Evolutionary conservation across 2,888 invertebrate species (phyloP), one percentile per base, ranked within the genome.

Genomic region (Noctua janthina): DNA sequence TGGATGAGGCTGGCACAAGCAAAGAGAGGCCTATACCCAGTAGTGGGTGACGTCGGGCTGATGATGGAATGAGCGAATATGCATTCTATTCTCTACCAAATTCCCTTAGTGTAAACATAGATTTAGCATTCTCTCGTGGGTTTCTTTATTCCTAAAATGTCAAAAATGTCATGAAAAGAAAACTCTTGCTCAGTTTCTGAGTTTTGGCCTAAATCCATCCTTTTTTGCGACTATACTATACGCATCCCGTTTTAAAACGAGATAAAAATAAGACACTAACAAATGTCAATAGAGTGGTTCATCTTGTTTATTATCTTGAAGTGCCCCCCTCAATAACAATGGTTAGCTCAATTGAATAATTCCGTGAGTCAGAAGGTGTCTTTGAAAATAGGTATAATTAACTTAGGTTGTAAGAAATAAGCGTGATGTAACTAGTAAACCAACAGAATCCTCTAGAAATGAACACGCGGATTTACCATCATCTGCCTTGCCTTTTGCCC

Each of bases 261-360:
- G 39, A 73, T 64, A 82, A 46, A n/a, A 79, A 67, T 49, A 66
- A 78, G 56, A 70, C 23, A 51, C 6, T 54, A 35, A 54, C 54
- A 64, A 67, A 15, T 74, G 46, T 64, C 84, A 59, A 75, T 49
- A 39, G 39, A 62, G 29, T 71, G 67, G 20, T 74, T 62, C 66
- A 70, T 70, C 51, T 74, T 67, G 67, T 76, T 74, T 62, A 59
- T 76, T 73, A 81, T 84, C 64, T 81, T 2, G 54, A 66, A 39
- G 59, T n/a, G 64, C 49, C 39, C 49, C 39, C 72, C 29, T 51
- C 75, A 56, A 56, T 62, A 79, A 76, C 73, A 70, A 59, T 77
- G 62, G 74, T 68, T n/a, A 56, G 67, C 70, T 78, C 78, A 87
- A 86, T 80, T 69, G 78, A 84, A 84, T 77, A 81, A 86, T 79